These are phyloP conservation scores for Hybognathus amarus DNA, from an alignment of 2,797 vertebrate genomes.

Conservation along the genomic window DNA sequence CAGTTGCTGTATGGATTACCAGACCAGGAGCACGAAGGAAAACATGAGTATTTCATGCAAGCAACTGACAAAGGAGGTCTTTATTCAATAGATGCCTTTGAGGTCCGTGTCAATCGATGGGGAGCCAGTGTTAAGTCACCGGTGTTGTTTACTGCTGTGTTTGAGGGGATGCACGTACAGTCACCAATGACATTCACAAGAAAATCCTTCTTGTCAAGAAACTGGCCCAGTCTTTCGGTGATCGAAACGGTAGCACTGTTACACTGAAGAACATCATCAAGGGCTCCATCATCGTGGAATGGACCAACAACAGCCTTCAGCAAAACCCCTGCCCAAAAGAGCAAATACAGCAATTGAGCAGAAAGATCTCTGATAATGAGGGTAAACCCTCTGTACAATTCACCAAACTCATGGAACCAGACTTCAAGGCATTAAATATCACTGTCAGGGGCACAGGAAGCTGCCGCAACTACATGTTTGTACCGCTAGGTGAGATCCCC, in stretches of 20 bases:
- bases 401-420: slow-evolving; percentile 82
- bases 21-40: slow-evolving; percentile 85
- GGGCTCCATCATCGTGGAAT: slow-evolving; percentile 92
- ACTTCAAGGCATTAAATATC: slow-evolving; percentile 86
- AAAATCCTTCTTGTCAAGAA: slow-evolving; percentile 94
- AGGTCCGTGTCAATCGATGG: slow-evolving; percentile 90
- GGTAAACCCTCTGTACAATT: slow-evolving; percentile 81
- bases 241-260: slow-evolving; percentile 92
- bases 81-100: slow-evolving; percentile 89
- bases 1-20: slow-evolving; percentile 97
- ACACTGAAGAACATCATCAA: slow-evolving; percentile 88
- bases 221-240: slow-evolving; percentile 86
- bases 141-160: slow-evolving; percentile 85
- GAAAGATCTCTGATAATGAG: slow-evolving; percentile 78
- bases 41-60: slow-evolving; percentile 95
- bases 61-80: slow-evolving; percentile 93
- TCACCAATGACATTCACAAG: slow-evolving; percentile 87
- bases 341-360: slow-evolving; percentile 84
- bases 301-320: slow-evolving; percentile 94
- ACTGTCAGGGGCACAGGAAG: slow-evolving; percentile 82
- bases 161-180: slow-evolving; percentile 82
- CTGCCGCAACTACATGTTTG: slow-evolving; percentile 85
- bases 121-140: slow-evolving; percentile 84
- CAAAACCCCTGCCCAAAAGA: slow-evolving; percentile 90
- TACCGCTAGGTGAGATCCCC: slow-evolving; percentile 76